phyloP scores from a whole-genome alignment of 1,140 invertebrate genomes.

The Drosophila trapezifrons region DNA sequence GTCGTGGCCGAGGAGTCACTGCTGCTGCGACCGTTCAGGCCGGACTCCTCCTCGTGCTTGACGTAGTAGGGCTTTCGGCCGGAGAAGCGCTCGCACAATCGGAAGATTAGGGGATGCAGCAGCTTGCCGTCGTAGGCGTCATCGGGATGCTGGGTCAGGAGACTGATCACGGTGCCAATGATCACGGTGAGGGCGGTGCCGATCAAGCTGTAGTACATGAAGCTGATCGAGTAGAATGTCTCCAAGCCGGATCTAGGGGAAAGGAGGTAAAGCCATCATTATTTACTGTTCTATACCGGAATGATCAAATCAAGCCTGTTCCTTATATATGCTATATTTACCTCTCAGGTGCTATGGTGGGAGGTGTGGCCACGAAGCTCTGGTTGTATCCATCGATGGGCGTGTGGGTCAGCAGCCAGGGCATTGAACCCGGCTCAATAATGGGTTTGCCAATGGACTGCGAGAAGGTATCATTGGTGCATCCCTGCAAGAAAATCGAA shows the following conservation, averaged over 20 bases:
- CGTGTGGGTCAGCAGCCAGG: slow-evolving; percentile 67
- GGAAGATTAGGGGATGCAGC: slow-evolving; percentile 87
- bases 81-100: slow-evolving; percentile 62
- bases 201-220: slow-evolving; percentile 91
- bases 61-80: slow-evolving; percentile 79
- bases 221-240: slow-evolving; percentile 88
- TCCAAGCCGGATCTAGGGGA: slow-evolving; percentile 86
- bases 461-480: slow-evolving; percentile 88
- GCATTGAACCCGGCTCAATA: slow-evolving; percentile 43
- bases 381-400: slow-evolving; percentile 61
- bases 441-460: slow-evolving; percentile 75
- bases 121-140: slow-evolving; percentile 89
- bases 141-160: slow-evolving; percentile 86
- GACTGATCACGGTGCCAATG: slow-evolving; percentile 88
- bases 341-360: slow-evolving; percentile 53
- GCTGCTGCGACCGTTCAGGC: slow-evolving; percentile 64
- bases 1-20: slow-evolving; percentile 59
- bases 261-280: slow-evolving; percentile 36
- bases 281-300: background rate
- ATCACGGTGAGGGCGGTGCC: slow-evolving; percentile 88
- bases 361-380: slow-evolving; percentile 44
- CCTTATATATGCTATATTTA: background rate
- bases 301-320: background rate
- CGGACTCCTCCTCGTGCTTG: slow-evolving; percentile 72
- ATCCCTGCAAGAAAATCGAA: slow-evolving; percentile 81